phyloP scores from a whole-genome alignment of 2,113 vertebrate species.

The Oceanites oceanicus region DNA sequence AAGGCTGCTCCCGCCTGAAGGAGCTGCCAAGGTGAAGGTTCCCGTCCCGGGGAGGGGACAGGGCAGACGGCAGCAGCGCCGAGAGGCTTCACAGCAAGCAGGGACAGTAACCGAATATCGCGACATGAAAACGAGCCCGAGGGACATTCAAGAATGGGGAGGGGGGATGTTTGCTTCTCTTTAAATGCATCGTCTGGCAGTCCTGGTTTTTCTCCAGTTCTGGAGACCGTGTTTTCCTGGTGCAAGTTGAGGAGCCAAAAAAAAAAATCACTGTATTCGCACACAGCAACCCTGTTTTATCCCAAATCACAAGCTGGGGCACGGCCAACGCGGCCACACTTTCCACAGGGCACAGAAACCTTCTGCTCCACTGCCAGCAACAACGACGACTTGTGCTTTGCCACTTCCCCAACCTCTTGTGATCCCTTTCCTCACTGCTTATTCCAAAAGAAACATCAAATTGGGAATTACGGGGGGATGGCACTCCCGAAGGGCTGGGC shows the following conservation, averaged over 20 bases:
- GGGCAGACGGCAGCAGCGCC: neutral
- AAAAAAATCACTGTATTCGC: neutral
- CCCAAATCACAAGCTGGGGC: neutral
- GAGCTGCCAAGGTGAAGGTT: constrained; percentile 33
- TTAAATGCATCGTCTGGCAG: rapidly evolving
- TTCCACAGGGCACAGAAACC: rapidly evolving
- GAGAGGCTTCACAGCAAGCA: neutral
- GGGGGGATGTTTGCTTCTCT: neutral
- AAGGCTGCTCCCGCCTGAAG: constrained; percentile 17
- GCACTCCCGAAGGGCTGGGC: neutral
- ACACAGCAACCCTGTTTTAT: neutral
- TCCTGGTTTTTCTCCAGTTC: too few relatives aligned
- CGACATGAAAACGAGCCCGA: rapidly evolving
- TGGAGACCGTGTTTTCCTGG: rapidly evolving
- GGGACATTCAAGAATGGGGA: neutral
- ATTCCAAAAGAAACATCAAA: neutral
- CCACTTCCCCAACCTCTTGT: neutral
- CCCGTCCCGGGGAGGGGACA: neutral
- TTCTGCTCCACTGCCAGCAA: neutral
- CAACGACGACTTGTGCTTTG: neutral
- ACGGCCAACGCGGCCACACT: rapidly evolving
- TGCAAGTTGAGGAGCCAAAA: neutral
- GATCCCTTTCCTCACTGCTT: neutral
- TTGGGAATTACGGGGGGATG: rapidly evolving
- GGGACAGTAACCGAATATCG: neutral